A percentile compares a stretch with the other conserved stretches of the same genome.
Conservation (phyloP, 2,888 invertebrate genomes). For the Drosophila longiperda region DNA sequence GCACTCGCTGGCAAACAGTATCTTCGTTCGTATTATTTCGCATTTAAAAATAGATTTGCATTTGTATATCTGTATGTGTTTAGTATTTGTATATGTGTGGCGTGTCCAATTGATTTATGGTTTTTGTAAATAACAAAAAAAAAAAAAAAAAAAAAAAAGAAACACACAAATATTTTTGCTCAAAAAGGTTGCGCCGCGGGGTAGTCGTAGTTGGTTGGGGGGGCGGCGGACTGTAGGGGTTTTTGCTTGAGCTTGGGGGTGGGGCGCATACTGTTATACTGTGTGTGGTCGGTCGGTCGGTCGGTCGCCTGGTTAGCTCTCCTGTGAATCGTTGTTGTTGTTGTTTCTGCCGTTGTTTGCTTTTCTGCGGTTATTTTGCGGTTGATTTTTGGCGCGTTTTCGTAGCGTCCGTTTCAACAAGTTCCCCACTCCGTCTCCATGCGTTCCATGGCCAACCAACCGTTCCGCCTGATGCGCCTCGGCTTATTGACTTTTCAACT, state of each 20-base stretch:
- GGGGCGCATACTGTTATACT: slow-evolving; percentile 25
- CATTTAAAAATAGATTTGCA: slow-evolving; percentile 85
- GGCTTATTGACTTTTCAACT: slow-evolving; percentile 82
- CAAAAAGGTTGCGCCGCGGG: slow-evolving; percentile 71
- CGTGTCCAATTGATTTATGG: slow-evolving; percentile 85
- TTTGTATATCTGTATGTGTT: slow-evolving; percentile 48
- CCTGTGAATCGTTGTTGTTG: slow-evolving; percentile 47
- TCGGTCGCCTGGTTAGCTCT: slow-evolving; percentile 45
- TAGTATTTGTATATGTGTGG: slow-evolving; percentile 66
- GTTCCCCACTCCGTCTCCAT: slow-evolving; percentile 37
- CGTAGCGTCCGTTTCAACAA: slow-evolving; percentile 55
- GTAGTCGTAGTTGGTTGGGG: slow-evolving; percentile 9
- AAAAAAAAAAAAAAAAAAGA: slow-evolving; percentile 47
- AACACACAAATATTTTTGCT: slow-evolving; percentile 48
- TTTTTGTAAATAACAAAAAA: slow-evolving; percentile 81
- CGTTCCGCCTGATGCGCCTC: slow-evolving; percentile 24
- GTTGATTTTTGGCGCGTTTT: slow-evolving; percentile 64
- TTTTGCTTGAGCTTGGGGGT: slow-evolving; percentile 2
- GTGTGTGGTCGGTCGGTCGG: no score
- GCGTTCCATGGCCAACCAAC: slow-evolving; percentile 23
- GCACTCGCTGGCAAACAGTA: slow-evolving; percentile 27
- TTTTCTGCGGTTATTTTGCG: slow-evolving; percentile 77
- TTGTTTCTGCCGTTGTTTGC: slow-evolving; percentile 50
- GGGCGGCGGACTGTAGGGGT: background rate
- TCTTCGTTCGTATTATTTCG: slow-evolving; percentile 82